Base-by-base conservation (phyloP, 2,888 invertebrate genomes). In the Lepidochrysops patricia region DNA sequence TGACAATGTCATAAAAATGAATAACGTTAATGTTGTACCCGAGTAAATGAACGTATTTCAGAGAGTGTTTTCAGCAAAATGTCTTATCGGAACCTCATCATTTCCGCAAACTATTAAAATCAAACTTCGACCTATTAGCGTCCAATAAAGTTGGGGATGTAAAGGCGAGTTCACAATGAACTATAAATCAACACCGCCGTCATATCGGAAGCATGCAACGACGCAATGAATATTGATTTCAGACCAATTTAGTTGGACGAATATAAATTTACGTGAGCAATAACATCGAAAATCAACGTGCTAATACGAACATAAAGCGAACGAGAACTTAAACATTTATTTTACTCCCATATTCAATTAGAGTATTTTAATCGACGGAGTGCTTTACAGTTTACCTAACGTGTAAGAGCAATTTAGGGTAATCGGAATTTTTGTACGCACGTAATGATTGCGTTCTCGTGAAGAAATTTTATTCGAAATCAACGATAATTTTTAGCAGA, bases 171-270 rank as follows among this genome's bases (percentile, higher is more conserved):
- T 68, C 68, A 73, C 73, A 72, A 70, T 71, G 63, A 60, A 72
- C 70, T 68, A 80, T 83, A 82, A 83, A 84, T 84, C 82, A 83
- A 77, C 72, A 76, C 67, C 72, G 70, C 71, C 77, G 75, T 77
- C 77, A 74, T 74, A 79, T 75, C 77, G 72, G 71, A 68, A 66
- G 70, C 66, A 72, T 72, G 76, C 77, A 77, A 74, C 68, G 69
- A 75, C 72, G 78, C 77, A 78, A 79, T 84, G 79, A 80, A 81
- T 82, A 82, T 83, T 80, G 80, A 82, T 82, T 79, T 71, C 70
- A 69, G 71, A 71, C 73, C 75, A 78, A 78, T 80, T 79, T 76
- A 72, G 70, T 73, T 71, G 64, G 67, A 66, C 66, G 68, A 72
- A 72, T 72, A 74, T 75, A 72, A 76, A 77, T 74, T 72, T 69